These are phyloP conservation scores for Rhea pennata DNA, from an alignment of 2,113 vertebrate species.

Conservation along the genomic window DNA sequence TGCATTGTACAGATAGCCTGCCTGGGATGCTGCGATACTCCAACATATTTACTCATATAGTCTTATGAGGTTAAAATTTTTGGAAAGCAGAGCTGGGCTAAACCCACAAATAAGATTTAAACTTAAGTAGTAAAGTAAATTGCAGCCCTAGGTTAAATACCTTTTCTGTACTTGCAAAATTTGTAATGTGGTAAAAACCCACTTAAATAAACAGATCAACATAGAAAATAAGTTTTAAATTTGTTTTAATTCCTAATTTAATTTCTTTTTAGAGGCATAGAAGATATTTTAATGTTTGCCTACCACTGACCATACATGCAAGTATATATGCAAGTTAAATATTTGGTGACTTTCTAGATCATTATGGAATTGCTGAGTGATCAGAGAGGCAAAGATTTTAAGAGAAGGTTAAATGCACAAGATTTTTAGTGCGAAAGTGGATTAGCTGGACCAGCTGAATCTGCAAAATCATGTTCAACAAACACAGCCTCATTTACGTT, in stretches of 20 bases:
- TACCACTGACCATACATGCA: not conserved
- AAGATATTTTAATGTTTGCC: not conserved
- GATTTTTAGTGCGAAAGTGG: not conserved
- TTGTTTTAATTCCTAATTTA: not conserved
- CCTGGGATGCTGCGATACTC: not conserved
- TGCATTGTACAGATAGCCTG: not conserved
- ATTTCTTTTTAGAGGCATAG: not conserved
- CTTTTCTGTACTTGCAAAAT: not conserved
- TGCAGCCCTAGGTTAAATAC: not conserved
- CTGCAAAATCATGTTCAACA: not conserved
- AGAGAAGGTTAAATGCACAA: not conserved
- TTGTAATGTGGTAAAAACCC: not conserved
- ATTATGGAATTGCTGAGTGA: not conserved
- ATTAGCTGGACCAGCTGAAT: not conserved
- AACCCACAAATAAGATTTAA: not conserved
- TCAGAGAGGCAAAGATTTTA: not conserved
- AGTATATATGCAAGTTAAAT: not conserved
- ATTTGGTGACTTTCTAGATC: not conserved
- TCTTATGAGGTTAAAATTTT: not conserved
- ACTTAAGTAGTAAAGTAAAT: not conserved
- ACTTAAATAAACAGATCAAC: not conserved
- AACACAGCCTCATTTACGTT: not conserved
- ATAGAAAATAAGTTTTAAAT: not conserved
- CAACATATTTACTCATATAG: not conserved
- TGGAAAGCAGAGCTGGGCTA: too few species aligned